Base-by-base conservation (phyloP, 2,113 vertebrate genomes). In the Megaceryle maxima region DNA sequence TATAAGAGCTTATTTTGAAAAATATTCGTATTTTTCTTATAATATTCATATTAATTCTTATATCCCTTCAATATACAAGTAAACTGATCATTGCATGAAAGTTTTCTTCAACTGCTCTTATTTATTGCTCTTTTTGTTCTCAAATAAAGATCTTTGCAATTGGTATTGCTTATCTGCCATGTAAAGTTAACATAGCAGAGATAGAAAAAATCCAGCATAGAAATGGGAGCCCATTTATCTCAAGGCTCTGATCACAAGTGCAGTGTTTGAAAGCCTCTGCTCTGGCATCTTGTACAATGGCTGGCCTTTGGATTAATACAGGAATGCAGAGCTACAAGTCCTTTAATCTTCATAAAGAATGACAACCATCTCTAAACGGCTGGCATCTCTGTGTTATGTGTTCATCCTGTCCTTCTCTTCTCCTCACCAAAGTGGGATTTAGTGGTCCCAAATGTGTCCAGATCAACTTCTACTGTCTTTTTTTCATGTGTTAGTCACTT, bases 341-440 rank as follows among this genome's bases (percentile, higher is more conserved):
- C 15, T 76, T 95, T 98, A 92, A 95, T 90, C 89, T 98, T 96
- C 73, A 31, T 92, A 74, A 97, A 88, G 95, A 97, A 96, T 94
- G 78, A 91, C 93, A 95, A 94, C 84, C 69, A 96, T 95, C 41
- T 92, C 84, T 95, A 83, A 88, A 90, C 15, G 43, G 37, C 92
- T 96, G 22, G 78, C 74, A 35, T 41, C 72, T 73, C 67, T 78
- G 69, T 81, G 44, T 70, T 84, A 11, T 28, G 10, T 2, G 1
- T 50, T 90, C 55, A 51, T 88, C 51, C 62, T 11, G 8, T 24
- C 72, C 68, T 82, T 62, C 78, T 74, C 17, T 6, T 9, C 53
- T 67, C 26, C 25, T 69, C 72, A 69, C 14, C 72, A 37, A 88
- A 66, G 16, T 37, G 78, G 5, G 10, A 41, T 86, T 87, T 88